These are phyloP conservation scores for Oreochromis spilurus DNA, from an alignment of 2,113 vertebrate genomes.

Conservation along the genomic window DNA sequence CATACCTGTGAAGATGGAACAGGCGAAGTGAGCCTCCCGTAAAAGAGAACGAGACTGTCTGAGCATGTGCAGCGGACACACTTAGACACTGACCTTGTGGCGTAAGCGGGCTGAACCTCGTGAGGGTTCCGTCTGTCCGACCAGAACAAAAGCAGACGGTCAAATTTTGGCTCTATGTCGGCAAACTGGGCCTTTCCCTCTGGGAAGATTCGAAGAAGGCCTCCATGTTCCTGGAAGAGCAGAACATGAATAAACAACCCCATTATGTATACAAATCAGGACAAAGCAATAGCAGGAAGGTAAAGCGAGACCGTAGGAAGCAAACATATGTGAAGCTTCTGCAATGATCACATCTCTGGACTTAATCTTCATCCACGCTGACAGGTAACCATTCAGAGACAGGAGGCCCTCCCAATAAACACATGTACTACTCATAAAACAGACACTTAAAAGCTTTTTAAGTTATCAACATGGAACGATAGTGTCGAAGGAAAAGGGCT, in stretches of 20 bases:
- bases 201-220: constrained; percentile 96
- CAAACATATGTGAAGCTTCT: not conserved
- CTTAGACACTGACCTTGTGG: constrained; percentile 79
- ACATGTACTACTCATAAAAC: not conserved
- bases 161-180: constrained; percentile 97
- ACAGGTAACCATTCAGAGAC: not conserved
- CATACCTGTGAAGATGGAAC: constrained; percentile 80
- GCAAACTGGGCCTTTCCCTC: constrained; percentile 97
- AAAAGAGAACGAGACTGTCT: accelerated
- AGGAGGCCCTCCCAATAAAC: not conserved
- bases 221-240: constrained; percentile 84
- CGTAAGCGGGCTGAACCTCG: constrained; percentile 93
- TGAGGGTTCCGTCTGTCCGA: constrained; percentile 97
- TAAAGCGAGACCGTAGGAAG: not conserved
- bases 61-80: not conserved
- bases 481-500: constrained; percentile 47
- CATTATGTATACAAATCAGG: constrained; percentile 10
- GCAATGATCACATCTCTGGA: not conserved
- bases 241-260: constrained; percentile 28
- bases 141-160: constrained; percentile 97
- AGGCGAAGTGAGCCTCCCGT: not conserved
- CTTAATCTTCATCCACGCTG: not conserved
- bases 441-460: not conserved
- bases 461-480: constrained; percentile 22
- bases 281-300: constrained; percentile 19